Base-by-base conservation (phyloP, 1,140 invertebrate species). In the Drosophila ogumai region DNA sequence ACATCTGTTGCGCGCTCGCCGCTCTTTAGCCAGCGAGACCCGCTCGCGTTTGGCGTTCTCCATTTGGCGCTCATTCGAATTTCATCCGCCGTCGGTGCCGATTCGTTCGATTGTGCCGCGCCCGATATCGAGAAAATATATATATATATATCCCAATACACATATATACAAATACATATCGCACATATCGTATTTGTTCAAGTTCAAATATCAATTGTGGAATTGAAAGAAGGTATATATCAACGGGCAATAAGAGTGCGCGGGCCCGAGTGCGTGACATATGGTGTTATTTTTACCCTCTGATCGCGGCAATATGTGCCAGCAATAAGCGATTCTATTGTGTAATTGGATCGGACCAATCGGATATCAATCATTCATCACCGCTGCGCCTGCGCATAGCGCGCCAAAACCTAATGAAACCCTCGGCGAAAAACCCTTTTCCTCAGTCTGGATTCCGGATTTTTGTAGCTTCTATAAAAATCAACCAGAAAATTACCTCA, bases 171-270 rank as follows among this genome's bases (percentile, higher is more conserved):
- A 54, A 54, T 50, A 47, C 67, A 43, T 74, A 74, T 74, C 68
- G 32, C 25, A 54, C 43, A 76, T 66, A 56, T 58, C 40, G 61
- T 54, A 54, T 54, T 54, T 71, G 72, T 81, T 81, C 81, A 81
- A 88, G 80, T 88, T 88, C 77, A 81, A 75, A 90, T 82, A 88
- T 81, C 68, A 80, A 71, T 76, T 78, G 76, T 73, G 84, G 79
- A 67, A 81, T 81, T 68, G 49, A 54, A 77, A 38, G 60, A 58
- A 79, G 49, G 61, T 76, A 69, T 66, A 61, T 77, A 54, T 54
- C 32, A 54, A 19, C 17, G 73, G 47, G 34, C 44, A 50, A 25
- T 60, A 64, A 40, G 57, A 63, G 59, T 65, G 72, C 86, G 63
- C 64, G 80, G 69, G 73, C 77, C 61, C 77, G 49, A 79, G 81